Base-by-base conservation (phyloP, 2,888 invertebrate species). In the Athalia circularis region DNA sequence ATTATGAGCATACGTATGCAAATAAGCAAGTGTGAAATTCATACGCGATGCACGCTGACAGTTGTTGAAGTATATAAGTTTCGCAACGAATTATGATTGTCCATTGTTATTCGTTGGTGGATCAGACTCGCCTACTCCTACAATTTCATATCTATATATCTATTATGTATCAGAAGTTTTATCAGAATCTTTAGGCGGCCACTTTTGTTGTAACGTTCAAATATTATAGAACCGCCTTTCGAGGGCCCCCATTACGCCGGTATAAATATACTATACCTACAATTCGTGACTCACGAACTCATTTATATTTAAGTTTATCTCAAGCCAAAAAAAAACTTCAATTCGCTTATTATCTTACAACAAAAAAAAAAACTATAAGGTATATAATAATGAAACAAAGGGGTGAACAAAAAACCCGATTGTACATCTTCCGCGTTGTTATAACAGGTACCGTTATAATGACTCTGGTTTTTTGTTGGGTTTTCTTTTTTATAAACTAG, bases 11-110 rank as follows among this genome's bases (percentile, higher is more conserved):
- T 43, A 52, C 43, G n/a, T 54, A 7, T 59, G 13, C n/a, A n/a
- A n/a, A 13, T 59, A 59, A 54, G 4, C 7, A 68, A 54, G 68
- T 52, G 68, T 61, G 61, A 72, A 59, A 29, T 29, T 29, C 29
- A 29, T 29, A 72, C 61, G 8, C 8, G 50, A 6, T 52, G 68
- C 43, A 50, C 4, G 52, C 68, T 68, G 68, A 68, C 68, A 68
- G 43, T 54, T 43, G 52, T 13, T 43, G 8, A 72, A 57, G 29
- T 29, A 29, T 29, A 29, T 29, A 29, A 29, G 59, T 72, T 72
- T 59, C 72, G 59, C 72, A 72, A 72, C 4, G 59, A 57, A 59
- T 57, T 72, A 59, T 59, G 72, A 72, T 72, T 59, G 47, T 72
- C 43, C 72, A 72, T 72, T 72, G 72, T 72, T 57, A 52, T 57